phyloP scores from a whole-genome alignment of 1,140 invertebrate species.

The Mercenaria mercenaria region DNA sequence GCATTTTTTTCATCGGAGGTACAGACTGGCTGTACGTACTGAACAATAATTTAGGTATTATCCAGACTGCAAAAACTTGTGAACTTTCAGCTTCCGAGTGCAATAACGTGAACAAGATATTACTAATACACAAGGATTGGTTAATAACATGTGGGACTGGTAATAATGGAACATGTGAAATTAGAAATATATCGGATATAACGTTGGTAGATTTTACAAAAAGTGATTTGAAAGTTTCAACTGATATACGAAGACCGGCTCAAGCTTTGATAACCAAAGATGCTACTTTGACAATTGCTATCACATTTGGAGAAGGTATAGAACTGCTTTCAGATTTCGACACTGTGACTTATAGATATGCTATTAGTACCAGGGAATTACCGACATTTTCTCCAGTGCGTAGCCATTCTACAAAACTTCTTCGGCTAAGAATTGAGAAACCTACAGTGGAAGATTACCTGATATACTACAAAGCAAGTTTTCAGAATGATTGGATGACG shows the following conservation, averaged over 20 bases:
- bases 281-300: background rate
- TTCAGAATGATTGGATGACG: constrained; percentile 5
- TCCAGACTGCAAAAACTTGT: background rate
- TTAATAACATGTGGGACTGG: background rate
- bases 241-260: background rate
- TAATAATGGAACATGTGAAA: constrained; percentile 12
- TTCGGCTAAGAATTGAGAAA: background rate
- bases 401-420: background rate
- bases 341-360: background rate
- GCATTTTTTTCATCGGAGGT: background rate
- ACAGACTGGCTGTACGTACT: background rate
- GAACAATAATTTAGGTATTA: background rate
- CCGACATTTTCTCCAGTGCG: background rate
- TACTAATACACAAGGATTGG: background rate
- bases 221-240: background rate
- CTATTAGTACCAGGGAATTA: background rate
- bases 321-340: too few species aligned
- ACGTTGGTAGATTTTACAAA: background rate
- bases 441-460: background rate
- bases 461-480: background rate
- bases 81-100: background rate
- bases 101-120: constrained; percentile 29
- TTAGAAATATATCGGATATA: background rate
- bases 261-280: background rate
- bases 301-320: background rate